Conservation (phyloP, 2,113 vertebrate species). For the Zosterops lateralis region DNA sequence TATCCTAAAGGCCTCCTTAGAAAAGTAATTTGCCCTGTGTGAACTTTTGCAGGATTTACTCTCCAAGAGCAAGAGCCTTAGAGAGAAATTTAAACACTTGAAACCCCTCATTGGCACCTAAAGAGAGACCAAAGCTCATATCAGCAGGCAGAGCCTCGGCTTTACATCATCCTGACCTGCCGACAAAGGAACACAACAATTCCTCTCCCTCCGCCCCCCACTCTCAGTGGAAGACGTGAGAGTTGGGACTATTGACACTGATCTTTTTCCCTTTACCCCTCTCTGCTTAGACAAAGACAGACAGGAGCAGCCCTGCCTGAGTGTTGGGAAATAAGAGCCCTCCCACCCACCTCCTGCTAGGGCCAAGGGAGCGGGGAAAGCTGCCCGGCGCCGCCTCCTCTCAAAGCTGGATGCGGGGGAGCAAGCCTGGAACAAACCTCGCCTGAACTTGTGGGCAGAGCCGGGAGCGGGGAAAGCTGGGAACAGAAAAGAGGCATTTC, state of each 20-base stretch:
- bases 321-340: not conserved
- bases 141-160: not conserved
- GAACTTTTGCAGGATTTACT: not conserved
- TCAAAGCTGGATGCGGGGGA: constrained; percentile 19
- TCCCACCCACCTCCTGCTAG: not conserved
- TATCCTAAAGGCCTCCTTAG: not conserved
- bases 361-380: not conserved
- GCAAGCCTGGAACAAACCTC: constrained; percentile 28
- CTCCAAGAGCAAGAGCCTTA: not conserved
- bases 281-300: not conserved
- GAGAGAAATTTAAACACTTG: not conserved
- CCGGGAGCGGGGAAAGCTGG: constrained; percentile 14
- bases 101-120: not conserved
- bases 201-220: not conserved
- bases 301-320: not conserved
- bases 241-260: not conserved
- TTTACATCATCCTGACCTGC: not conserved
- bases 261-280: not conserved
- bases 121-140: not conserved
- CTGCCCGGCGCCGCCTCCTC: constrained; percentile 35
- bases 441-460: constrained; percentile 31
- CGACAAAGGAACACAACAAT: not conserved
- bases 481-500: not conserved
- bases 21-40: not conserved
- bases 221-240: not conserved